Evolutionary conservation across 2,797 vertebrate species (phyloP).

Genomic region (Mergus octosetaceus): DNA sequence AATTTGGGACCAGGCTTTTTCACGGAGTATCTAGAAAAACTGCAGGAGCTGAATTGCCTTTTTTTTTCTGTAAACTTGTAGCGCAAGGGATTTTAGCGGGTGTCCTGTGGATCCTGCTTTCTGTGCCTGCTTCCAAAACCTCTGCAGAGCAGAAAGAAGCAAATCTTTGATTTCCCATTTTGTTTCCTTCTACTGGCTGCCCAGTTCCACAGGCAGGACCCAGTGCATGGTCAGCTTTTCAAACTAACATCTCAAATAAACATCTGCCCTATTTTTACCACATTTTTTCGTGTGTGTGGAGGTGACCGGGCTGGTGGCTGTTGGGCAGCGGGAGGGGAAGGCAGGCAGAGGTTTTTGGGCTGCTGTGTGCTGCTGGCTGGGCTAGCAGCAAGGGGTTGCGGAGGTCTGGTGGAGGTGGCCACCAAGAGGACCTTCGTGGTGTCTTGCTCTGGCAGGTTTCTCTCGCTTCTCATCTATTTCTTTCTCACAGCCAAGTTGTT

Average conservation of each 20-base stretch:
- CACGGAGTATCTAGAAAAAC: background rate
- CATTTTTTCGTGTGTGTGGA: background rate
- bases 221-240: fast-evolving
- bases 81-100: background rate
- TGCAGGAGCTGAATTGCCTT: background rate
- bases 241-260: background rate
- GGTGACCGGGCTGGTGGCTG: background rate
- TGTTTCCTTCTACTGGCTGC: background rate
- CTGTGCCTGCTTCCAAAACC: background rate
- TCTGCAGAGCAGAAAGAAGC: background rate
- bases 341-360: too few relatives aligned
- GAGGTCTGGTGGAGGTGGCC: background rate
- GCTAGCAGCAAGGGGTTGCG: too few relatives aligned
- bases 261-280: background rate
- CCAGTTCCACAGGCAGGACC: background rate
- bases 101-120: background rate
- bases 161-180: background rate
- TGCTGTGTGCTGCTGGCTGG: too few relatives aligned
- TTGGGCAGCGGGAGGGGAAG: too few relatives aligned
- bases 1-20: background rate
- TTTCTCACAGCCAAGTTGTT: background rate
- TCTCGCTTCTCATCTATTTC: background rate
- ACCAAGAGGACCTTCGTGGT: background rate
- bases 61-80: too few relatives aligned
- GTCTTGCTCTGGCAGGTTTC: background rate